These are phyloP conservation scores for Drosophila setifemur DNA, from an alignment of 1,140 invertebrate species.

Conservation along the genomic window DNA sequence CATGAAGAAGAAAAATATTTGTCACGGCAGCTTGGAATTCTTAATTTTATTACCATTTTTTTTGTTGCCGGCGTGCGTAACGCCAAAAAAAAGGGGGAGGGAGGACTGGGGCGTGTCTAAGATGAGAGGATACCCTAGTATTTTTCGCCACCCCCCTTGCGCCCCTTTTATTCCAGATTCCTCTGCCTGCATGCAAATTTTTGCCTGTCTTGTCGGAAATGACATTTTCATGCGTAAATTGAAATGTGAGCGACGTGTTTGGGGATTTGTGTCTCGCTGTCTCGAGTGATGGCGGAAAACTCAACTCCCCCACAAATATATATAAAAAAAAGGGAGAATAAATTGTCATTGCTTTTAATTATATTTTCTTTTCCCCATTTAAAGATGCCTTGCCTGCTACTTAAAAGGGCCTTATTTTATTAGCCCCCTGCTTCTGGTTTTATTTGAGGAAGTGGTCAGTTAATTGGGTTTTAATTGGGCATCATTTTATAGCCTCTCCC, in stretches of 20 bases:
- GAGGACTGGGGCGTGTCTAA: constrained; percentile 13
- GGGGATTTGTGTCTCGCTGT: constrained; percentile 55
- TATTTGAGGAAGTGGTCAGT: background rate
- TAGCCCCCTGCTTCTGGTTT: background rate
- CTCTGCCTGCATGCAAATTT: constrained; percentile 81
- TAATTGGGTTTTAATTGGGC: constrained; percentile 21
- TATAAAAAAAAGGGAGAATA: constrained; percentile 21
- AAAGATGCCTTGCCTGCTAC: too few species aligned
- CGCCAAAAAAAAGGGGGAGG: background rate
- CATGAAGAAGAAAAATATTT: constrained; percentile 60
- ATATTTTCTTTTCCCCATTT: constrained; percentile 41
- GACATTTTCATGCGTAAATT: constrained; percentile 82
- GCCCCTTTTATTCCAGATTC: constrained; percentile 39
- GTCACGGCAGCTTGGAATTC: constrained; percentile 82
- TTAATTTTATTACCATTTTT: constrained; percentile 80
- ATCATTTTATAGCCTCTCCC: background rate
- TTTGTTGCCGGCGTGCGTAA: constrained; percentile 57
- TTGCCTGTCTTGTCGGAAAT: constrained; percentile 74
- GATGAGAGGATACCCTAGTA: constrained; percentile 46
- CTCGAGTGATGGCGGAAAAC: background rate
- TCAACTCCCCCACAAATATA: background rate
- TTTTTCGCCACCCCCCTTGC: constrained; percentile 3
- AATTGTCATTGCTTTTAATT: constrained; percentile 78
- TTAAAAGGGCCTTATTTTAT: background rate
- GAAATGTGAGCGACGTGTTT: constrained; percentile 81